Evolutionary conservation across 1,140 invertebrate species (phyloP).

Genomic region (Pygmarrhopalites habei): DNA sequence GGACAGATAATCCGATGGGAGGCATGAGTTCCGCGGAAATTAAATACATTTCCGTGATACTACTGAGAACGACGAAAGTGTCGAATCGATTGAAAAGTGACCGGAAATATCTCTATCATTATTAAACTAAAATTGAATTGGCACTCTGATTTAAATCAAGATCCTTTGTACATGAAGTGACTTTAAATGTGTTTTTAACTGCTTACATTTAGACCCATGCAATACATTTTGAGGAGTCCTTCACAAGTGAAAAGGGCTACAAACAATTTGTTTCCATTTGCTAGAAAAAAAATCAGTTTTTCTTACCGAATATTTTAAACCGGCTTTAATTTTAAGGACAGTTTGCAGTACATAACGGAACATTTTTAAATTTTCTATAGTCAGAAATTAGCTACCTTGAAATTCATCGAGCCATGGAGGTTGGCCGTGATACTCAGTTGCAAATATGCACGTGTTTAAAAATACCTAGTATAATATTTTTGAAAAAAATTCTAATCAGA

Average conservation of each 20-base stretch:
- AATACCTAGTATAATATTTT: too few species aligned
- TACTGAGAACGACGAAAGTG: slow-evolving; percentile 93
- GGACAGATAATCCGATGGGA: slow-evolving; percentile 86
- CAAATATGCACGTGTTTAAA: slow-evolving; percentile 85
- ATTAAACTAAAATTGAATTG: too few species aligned
- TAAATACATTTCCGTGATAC: slow-evolving; percentile 88
- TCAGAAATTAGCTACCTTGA: slow-evolving; percentile 79
- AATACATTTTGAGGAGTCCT: slow-evolving; percentile 99
- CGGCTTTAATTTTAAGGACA: too few species aligned
- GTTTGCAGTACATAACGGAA: too few species aligned
- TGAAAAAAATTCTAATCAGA: too few species aligned
- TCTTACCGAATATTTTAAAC: too few species aligned
- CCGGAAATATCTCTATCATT: slow-evolving; percentile 84
- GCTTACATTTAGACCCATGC: slow-evolving; percentile 87
- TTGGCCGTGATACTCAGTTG: slow-evolving; percentile 96
- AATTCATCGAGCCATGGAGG: slow-evolving; percentile 89
- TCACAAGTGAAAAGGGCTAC: slow-evolving; percentile 94
- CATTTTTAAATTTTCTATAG: too few species aligned
- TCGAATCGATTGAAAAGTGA: slow-evolving; percentile 94
- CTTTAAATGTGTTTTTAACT: too few species aligned
- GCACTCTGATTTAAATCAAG: too few species aligned
- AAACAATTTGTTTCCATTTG: slow-evolving; percentile 96
- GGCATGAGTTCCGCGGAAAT: slow-evolving; percentile 67
- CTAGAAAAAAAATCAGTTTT: too few species aligned
- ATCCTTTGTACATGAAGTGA: too few species aligned